Conservation (phyloP, 2,113 vertebrate species). For the Sylvia atricapilla region DNA sequence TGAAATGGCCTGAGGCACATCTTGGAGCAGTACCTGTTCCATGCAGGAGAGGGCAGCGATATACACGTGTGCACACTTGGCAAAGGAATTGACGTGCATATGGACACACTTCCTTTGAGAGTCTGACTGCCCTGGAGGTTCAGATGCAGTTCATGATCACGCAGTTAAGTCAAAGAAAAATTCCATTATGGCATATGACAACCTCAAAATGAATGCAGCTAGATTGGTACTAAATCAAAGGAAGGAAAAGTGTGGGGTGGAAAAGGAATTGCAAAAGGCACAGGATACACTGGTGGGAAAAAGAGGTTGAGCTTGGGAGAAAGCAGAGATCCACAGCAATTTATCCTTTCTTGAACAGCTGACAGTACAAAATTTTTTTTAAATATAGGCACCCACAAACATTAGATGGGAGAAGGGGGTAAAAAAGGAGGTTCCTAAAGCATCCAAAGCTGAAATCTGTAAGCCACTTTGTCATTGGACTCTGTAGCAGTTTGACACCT, state of each 20-base stretch:
- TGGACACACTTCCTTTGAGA: neutral
- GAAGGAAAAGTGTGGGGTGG: neutral
- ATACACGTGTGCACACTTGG: neutral
- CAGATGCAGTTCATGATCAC: neutral
- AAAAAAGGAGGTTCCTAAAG: neutral
- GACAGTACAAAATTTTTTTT: neutral
- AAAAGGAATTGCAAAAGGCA: neutral
- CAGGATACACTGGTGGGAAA: neutral
- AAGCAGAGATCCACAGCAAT: neutral
- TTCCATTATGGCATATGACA: too few relatives aligned
- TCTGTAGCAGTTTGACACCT: neutral
- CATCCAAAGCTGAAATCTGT: neutral
- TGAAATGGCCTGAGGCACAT: neutral
- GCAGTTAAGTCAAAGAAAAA: neutral
- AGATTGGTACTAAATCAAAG: neutral
- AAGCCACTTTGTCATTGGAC: neutral
- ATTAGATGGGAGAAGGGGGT: neutral
- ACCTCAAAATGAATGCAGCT: neutral
- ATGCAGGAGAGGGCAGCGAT: conserved; percentile 57
- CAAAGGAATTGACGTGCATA: fast-evolving
- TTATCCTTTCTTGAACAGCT: neutral
- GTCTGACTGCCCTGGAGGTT: neutral
- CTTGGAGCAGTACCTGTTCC: conserved; percentile 18
- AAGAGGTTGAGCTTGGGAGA: neutral
- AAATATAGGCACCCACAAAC: neutral